Evolutionary conservation across 2,113 vertebrate species (phyloP), one percentile per base, ranked within the genome.

Genomic region (Zingel zingel): DNA sequence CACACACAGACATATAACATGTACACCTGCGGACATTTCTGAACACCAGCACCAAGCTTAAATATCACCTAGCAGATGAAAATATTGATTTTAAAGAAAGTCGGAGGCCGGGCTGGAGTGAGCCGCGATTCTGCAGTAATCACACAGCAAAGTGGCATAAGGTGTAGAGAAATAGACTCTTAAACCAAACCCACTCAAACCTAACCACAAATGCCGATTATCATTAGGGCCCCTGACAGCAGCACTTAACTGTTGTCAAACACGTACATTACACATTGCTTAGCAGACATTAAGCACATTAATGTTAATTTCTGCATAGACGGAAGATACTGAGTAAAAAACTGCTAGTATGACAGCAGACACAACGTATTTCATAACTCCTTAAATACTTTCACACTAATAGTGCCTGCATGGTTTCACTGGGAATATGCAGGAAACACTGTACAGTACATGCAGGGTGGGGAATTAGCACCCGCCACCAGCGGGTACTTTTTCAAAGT

Each of bases 41-140:
- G 43, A 79, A 64, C 70, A 79, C 5, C 54, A n/a, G 12, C 66
- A 7, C n/a, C 1, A 0, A 47, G 62, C 25, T 77, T 59, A 76
- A 74, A 81, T 81, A 58, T 79, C 54, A 88, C 25, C 63, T 43
- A 1, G 48, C 23, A 65, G 36, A 82, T 85, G 50, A 82, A 89
- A 82, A 47, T 80, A 86, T 79, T 79, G 76, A 87, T 88, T 86
- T 36, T 8, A 50, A 23, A 69, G 67, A 36, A 45, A 74, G 30
- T 63, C 21, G 9, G 56, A 74, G 56, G 64, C 14, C 27, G 62
- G 25, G 62, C 25, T 36, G 15, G 10, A 65, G 74, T 47, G 14
- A 68, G 23, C 16, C 6, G 1, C 0, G 0, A 56, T 48, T 64
- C 45, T 54, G 27, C 21, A 11, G 6, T 39, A 30, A 62, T 79